Evolutionary conservation across 2,888 invertebrate genomes (phyloP), one percentile per base, ranked within the genome.

Genomic region (Petrolisthes manimaculis): DNA sequence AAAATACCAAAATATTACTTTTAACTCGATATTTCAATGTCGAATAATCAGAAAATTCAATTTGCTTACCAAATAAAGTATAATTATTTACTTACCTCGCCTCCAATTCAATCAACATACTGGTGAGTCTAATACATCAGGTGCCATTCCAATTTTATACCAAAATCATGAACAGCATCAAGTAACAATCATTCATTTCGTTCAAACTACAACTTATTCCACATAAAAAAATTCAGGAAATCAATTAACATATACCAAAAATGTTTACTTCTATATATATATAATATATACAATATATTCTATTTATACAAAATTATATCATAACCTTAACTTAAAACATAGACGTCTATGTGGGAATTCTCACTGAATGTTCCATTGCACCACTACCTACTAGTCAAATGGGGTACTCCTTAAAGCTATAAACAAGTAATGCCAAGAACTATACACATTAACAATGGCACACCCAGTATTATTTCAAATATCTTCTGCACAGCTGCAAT

Each of bases 221-320:
- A 24, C 37, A 37, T 37, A 37, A 2, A 37, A 37, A 37, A 37
- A 1, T 37, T 37, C 37, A 37, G 37, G 37, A 37, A 37, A 37
- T 37, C 37, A 67, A 54, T 9, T 5, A 37, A 14, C 77, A 5
- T 24, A 8, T 69, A 82, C 56, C 75, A 81, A 75, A 86, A 77
- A 61, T 9, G 8, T 82, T 77, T 86, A 86, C 21, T 82, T 18
- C 21, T 86, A 82, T 86, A 84, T 77, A 56, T 83, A 82, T 83
- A 82, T 79, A 85, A 75, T 81, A 71, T 56, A 86, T 24, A 81
- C 12, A 61, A 67, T 74, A 37, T 82, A 14, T 75, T 55, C n/a
- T 84, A 74, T 86, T 88, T 88, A 79, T 84, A 88, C 83, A 88
- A 88, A 84, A 74, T 84, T 77, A 79, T 84, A 87, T 83, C 86